Evolutionary conservation across 1,140 invertebrate species (phyloP).

Genomic region (Cryptotermes secundus): DNA sequence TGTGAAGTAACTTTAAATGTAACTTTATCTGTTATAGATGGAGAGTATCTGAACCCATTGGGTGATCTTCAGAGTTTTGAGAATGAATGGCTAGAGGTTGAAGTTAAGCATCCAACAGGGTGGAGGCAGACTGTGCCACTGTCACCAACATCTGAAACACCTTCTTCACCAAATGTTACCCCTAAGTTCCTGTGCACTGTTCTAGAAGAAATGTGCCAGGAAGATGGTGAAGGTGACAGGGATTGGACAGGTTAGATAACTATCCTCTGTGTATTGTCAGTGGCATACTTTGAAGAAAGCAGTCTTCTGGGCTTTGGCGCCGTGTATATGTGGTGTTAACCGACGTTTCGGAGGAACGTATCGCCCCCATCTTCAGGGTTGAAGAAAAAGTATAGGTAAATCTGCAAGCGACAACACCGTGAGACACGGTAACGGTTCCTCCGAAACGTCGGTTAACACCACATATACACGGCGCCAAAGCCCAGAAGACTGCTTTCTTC

Average conservation of each 20-base stretch:
- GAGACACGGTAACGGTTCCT: no score
- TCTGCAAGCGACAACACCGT: no score
- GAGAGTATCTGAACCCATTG: constrained; percentile 63
- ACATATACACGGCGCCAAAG: no score
- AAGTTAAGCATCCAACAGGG: constrained; percentile 64
- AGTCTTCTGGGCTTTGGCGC: no score
- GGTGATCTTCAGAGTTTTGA: constrained; percentile 77
- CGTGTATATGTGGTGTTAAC: no score
- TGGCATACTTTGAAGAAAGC: no score
- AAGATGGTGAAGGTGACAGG: not conserved
- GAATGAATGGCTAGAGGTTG: constrained; percentile 88
- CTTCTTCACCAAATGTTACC: not conserved
- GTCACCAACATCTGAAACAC: not conserved
- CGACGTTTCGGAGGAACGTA: no score
- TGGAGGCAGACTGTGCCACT: constrained; percentile 44
- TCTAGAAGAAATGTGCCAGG: constrained; percentile 21
- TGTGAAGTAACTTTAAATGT: not conserved
- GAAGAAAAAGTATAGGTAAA: no score
- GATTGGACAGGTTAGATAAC: constrained; percentile 32
- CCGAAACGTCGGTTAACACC: no score
- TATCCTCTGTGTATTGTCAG: no score
- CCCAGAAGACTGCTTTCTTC: no score
- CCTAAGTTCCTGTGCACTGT: constrained; percentile 25
- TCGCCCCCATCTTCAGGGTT: no score
- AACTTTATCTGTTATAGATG: constrained; percentile 41